phyloP scores from a whole-genome alignment of 2,888 invertebrate genomes.

The Metopia argyrocephala region DNA sequence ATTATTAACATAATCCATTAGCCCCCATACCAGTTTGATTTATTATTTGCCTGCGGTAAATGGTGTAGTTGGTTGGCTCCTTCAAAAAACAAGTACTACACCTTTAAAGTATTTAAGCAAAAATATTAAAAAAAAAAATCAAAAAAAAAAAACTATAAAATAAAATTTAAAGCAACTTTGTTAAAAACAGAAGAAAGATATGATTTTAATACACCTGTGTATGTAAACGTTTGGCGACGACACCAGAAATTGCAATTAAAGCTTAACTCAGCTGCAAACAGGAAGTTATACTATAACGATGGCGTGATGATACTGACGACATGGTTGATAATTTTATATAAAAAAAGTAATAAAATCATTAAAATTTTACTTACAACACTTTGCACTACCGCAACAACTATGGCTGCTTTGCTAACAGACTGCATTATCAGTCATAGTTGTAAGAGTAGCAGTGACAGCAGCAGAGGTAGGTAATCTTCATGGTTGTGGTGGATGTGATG shows the following conservation, averaged over 20 bases:
- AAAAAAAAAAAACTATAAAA: background rate
- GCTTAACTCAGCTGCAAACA: conserved; percentile 59
- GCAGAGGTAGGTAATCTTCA: background rate
- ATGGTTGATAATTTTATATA: conserved; percentile 55
- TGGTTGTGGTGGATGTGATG: background rate
- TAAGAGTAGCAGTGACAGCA: conserved; percentile 5
- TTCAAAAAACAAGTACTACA: conserved; percentile 6
- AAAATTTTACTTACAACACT: conserved; percentile 16
- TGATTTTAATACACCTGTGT: conserved; percentile 6
- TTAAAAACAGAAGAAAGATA: conserved; percentile 23
- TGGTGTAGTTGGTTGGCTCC: too few species aligned
- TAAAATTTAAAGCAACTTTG: conserved; percentile 45
- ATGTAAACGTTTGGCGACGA: conserved; percentile 29
- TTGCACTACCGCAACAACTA: conserved; percentile 15
- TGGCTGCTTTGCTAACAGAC: background rate
- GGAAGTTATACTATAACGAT: conserved; percentile 60
- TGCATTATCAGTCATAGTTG: conserved; percentile 10
- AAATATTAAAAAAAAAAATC: background rate
- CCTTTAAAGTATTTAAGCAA: conserved; percentile 12
- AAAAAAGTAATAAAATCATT: conserved; percentile 1
- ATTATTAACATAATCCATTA: too few species aligned
- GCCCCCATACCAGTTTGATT: too few species aligned
- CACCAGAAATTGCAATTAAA: conserved; percentile 64
- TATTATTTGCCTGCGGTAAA: too few species aligned
- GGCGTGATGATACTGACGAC: conserved; percentile 62